Base-by-base conservation (phyloP, 1,140 invertebrate genomes). In the Papilio polyxenes region DNA sequence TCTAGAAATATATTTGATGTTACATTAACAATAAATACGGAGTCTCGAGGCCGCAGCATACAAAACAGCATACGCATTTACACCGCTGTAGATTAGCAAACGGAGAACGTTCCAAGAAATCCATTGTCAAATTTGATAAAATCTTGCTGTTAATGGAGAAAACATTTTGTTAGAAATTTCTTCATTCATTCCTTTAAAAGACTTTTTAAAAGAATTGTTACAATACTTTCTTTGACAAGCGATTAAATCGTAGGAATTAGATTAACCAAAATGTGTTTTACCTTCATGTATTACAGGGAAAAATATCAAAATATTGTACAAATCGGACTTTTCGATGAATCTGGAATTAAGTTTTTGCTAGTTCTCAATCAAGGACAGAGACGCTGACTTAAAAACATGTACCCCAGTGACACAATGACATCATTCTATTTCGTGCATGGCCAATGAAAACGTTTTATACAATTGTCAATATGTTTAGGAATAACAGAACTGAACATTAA, bases 401-500 rank as follows among this genome's bases (percentile, higher is more conserved):
- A 72, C 65, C 65, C 65, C 65, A 37, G 11, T 72, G 65, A 72
- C 65, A 72, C 31, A 72, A 72, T 72, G 65, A 72, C 65, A 72
- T 72, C 65, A 37, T 37, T 72, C 5, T 37, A 69, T 65, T 65
- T 65, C 62, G 62, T 65, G 62, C 4, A 31, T 11, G 20, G 62
- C 62, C 10, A 65, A 65, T 65, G 10, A 65, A 65, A 65, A 31
- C 23, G 62, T 65, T 75, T 17, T 31, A 48, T 40, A 44, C 7
- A 75, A 75, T 37, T 40, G 44, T 49, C 40, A 15, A 53, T 77
- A 77, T 11, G 49, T 53, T 53, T 53, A 77, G 20, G 31, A 72
- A 72, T 72, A 77, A 20, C 48, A 10, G 49, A 75, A 49, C 11
- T 5, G 48, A 48, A 49, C 11, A 51, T 51, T 23, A 75, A 20